A percentile compares a stretch with the other conserved stretches of the same genome.
Evolutionary conservation across 2,797 vertebrate species (phyloP).

Genomic region (Pseudomugil gertrudae): DNA sequence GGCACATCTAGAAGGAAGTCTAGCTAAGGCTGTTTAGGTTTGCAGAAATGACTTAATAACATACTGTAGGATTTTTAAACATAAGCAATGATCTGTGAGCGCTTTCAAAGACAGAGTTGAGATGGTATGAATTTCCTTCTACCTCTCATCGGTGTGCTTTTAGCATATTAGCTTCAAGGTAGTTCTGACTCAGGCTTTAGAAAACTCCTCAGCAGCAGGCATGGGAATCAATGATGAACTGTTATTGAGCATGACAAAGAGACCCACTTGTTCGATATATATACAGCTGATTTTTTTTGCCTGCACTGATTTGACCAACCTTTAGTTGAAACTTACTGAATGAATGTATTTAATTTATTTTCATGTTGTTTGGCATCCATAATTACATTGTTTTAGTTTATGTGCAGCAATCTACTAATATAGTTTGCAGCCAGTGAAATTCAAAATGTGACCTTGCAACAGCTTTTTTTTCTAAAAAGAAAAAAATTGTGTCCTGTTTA

Average conservation of each 20-base stretch:
- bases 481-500: background rate
- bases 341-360: slow-evolving; percentile 26
- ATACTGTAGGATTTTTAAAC: slow-evolving; percentile 40
- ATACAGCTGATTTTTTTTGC: slow-evolving; percentile 47
- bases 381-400: slow-evolving; percentile 22
- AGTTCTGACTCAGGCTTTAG: slow-evolving; percentile 59
- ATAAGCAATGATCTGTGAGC: slow-evolving; percentile 22
- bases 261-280: slow-evolving; percentile 53
- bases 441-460: slow-evolving; percentile 18
- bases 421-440: slow-evolving; percentile 27
- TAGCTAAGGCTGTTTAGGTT: slow-evolving; percentile 29
- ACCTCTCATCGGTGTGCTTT: slow-evolving; percentile 50
- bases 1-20: slow-evolving; percentile 26
- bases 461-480: background rate
- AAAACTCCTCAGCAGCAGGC: slow-evolving; percentile 50
- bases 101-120: slow-evolving; percentile 51
- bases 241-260: slow-evolving; percentile 59
- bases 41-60: slow-evolving; percentile 43
- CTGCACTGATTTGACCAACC: slow-evolving; percentile 27
- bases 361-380: slow-evolving; percentile 26
- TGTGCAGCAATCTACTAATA: background rate
- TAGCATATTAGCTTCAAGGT: slow-evolving; percentile 73
- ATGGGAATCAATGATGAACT: slow-evolving; percentile 61
- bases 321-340: slow-evolving; percentile 33
- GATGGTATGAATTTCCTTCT: slow-evolving; percentile 49